These are phyloP conservation scores for Mustelus asterias DNA, from an alignment of 2,113 vertebrate genomes.

Conservation along the genomic window DNA sequence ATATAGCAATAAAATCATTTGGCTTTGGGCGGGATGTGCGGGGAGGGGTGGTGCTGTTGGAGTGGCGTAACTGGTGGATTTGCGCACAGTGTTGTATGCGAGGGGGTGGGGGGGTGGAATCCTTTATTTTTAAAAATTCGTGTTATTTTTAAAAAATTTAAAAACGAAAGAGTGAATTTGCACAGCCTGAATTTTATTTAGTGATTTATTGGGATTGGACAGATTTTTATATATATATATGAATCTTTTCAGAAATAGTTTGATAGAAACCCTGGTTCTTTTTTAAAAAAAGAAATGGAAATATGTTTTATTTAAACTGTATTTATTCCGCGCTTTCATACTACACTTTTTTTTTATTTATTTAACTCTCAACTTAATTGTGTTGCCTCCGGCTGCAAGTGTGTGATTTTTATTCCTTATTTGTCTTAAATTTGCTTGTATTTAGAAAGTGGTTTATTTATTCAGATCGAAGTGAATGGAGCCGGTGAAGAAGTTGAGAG, in stretches of 20 bases:
- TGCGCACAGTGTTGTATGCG: not conserved
- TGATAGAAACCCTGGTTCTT: not conserved
- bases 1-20: not conserved
- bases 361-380: slow-evolving; percentile 25
- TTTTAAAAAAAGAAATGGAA: not conserved
- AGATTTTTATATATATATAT: not conserved
- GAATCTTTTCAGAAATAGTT: slow-evolving; percentile 1
- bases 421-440: not conserved
- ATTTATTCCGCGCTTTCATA: slow-evolving; percentile 16
- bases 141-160: not conserved
- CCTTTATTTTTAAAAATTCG: not conserved
- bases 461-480: not conserved
- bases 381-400: not conserved
- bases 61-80: not conserved
- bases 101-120: too few species aligned
- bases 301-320: slow-evolving; percentile 24
- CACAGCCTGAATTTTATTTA: slow-evolving; percentile 27
- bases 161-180: slow-evolving; percentile 13
- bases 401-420: not conserved
- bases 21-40: not conserved
- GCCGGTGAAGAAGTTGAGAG: not conserved
- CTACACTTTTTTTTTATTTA: not conserved
- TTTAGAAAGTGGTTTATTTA: slow-evolving; percentile 33
- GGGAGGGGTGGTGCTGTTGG: not conserved
- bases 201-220: not conserved